Conservation (phyloP, 2,797 vertebrate genomes). For the Zonotrichia albicollis region DNA sequence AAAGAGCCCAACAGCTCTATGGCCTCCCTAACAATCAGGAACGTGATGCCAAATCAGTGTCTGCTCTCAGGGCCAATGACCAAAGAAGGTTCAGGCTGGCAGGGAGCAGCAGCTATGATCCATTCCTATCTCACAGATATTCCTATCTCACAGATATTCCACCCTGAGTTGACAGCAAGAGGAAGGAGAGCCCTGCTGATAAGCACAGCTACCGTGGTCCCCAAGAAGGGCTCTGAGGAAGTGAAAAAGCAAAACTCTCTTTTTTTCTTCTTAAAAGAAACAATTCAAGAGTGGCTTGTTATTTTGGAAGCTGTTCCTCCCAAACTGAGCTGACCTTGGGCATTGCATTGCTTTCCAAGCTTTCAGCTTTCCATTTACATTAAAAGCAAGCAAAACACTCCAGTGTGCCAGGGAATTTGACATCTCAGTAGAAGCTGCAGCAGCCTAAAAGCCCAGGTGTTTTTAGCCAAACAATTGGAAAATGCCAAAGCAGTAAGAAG, state of each 20-base stretch:
- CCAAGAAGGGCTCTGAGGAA: not conserved
- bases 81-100: not conserved
- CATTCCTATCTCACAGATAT: not conserved
- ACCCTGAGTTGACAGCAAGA: not conserved
- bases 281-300: not conserved
- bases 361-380: not conserved
- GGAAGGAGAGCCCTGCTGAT: not conserved
- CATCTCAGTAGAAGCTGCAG: not conserved
- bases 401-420: not conserved
- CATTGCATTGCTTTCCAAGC: not conserved
- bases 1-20: not conserved
- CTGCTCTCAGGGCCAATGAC: not conserved
- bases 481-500: not conserved
- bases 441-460: not conserved
- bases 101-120: not conserved
- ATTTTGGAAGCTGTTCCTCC: not conserved
- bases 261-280: not conserved
- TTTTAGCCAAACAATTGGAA: not conserved
- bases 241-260: not conserved
- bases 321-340: not conserved
- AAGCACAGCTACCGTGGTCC: rapidly evolving
- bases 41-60: not conserved
- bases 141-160: not conserved
- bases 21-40: not conserved
- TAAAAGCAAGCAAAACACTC: not conserved